These are phyloP conservation scores for Yoshiicerus persimilis DNA, from an alignment of 1,140 invertebrate genomes.

Conservation along the genomic window DNA sequence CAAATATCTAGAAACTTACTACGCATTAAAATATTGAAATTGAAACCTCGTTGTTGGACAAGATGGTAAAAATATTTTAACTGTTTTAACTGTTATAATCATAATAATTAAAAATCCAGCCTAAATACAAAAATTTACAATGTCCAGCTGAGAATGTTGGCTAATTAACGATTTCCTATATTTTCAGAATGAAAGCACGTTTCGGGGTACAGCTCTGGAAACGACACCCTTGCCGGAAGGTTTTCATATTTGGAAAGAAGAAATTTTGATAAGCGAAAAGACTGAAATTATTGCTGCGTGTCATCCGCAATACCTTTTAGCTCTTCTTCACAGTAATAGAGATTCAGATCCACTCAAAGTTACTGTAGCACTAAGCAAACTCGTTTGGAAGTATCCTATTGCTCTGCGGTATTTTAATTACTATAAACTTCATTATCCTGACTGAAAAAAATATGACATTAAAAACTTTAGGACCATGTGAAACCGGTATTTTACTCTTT, in stretches of 20 bases:
- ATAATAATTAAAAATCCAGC: too few species aligned
- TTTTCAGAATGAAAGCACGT: not conserved
- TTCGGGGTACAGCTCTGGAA: not conserved
- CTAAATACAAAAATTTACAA: too few species aligned
- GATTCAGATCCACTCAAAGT: not conserved
- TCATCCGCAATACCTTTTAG: constrained; percentile 17
- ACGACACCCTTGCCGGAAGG: not conserved
- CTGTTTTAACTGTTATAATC: too few species aligned
- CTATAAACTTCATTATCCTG: too few species aligned
- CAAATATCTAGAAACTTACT: too few species aligned
- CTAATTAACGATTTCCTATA: not conserved
- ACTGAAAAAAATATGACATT: not conserved
- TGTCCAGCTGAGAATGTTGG: too few species aligned
- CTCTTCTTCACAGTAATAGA: not conserved
- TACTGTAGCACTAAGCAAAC: constrained; percentile 25
- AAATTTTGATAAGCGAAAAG: not conserved
- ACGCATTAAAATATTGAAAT: too few species aligned
- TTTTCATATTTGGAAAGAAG: not conserved
- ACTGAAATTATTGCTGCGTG: not conserved
- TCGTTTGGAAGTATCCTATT: constrained; percentile 23
- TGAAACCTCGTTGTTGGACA: too few species aligned
- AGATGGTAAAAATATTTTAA: too few species aligned
- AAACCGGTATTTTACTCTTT: not conserved
- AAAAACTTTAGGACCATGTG: not conserved
- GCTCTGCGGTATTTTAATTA: constrained; percentile 31